Base-by-base conservation (phyloP, 2,888 invertebrate species). In the Sinhomidia bicolor region DNA sequence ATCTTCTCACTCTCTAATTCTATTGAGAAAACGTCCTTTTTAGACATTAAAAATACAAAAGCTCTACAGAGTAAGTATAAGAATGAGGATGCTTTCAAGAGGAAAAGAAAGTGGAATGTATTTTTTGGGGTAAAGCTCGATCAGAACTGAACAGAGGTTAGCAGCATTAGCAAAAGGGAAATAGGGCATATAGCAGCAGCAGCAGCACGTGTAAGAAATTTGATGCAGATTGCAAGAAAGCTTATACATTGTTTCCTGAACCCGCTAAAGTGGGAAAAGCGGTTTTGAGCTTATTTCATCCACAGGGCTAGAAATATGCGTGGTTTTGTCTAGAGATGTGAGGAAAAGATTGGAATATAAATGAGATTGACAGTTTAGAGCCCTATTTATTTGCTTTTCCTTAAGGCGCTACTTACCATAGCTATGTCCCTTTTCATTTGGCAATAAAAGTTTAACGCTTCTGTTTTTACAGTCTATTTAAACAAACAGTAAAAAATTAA, bases 321-420 rank as follows among this genome's bases (percentile, higher is more conserved):
- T 81, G 65, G 81, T 29, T 36, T 14, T 23, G 82, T 51, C 29
- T 54, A 0, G 76, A 29, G 36, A 68, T 5, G 44, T 26, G 23
- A 23, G 29, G 82, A 36, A 74, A 84, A 20, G 76, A 78, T 62
- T 62, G 65, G 76, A 85, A 85, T 85, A 60, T 76, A 85, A 44
- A 81, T 81, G 85, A 85, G 51, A 85, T 79, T 76, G 85, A 79
- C 78, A 79, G 79, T 85, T 78, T 85, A 84, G 76, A 85, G 54
- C 65, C 54, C 14, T 60, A 1, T 10, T 1, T 62, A n/a, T 29
- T 76, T 51, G 2, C 26, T 32, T 76, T 51, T 29, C 17, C 76
- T 26, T 32, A 47, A 23, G 20, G 60, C 60, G 10, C 10, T 62
- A 26, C 12, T 23, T 12, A 47, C 12, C n/a, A n/a, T n/a, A n/a